Conservation (phyloP, 2,888 invertebrate species). For the Drosophila falleni region DNA sequence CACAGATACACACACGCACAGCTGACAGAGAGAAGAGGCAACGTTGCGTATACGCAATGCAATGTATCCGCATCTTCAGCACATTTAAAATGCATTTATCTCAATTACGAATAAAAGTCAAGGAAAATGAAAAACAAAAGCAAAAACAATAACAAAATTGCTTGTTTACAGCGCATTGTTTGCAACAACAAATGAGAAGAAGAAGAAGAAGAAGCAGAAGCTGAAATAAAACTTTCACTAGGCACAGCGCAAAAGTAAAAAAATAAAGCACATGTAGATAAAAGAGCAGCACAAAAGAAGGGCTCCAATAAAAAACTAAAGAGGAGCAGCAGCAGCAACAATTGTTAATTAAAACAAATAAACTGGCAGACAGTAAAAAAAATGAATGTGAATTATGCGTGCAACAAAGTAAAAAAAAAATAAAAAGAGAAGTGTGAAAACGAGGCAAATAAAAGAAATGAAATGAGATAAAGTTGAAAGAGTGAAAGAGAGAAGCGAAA, state of each 20-base stretch:
- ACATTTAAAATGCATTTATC: conserved; percentile 80
- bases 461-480: conserved; percentile 30
- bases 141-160: conserved; percentile 51
- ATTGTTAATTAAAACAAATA: conserved; percentile 81
- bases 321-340: conserved; percentile 41
- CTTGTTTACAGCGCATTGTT: conserved; percentile 53
- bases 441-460: conserved; percentile 27
- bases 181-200: conserved; percentile 33
- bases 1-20: neutral
- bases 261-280: conserved; percentile 66
- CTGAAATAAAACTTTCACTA: conserved; percentile 71
- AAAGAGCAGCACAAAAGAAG: conserved; percentile 44
- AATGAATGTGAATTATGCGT: conserved; percentile 72
- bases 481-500: conserved; percentile 33
- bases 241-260: conserved; percentile 62
- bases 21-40: conserved; percentile 2
- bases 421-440: conserved; percentile 52
- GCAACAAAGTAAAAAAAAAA: conserved; percentile 5
- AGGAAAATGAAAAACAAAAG: conserved; percentile 26
- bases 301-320: conserved; percentile 41
- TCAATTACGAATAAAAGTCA: conserved; percentile 62
- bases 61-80: conserved; percentile 55
- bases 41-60: conserved; percentile 62
- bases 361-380: conserved; percentile 57
- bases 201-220: neutral